Base-by-base conservation (phyloP, 2,113 vertebrate species). In the Bubo bubo region DNA sequence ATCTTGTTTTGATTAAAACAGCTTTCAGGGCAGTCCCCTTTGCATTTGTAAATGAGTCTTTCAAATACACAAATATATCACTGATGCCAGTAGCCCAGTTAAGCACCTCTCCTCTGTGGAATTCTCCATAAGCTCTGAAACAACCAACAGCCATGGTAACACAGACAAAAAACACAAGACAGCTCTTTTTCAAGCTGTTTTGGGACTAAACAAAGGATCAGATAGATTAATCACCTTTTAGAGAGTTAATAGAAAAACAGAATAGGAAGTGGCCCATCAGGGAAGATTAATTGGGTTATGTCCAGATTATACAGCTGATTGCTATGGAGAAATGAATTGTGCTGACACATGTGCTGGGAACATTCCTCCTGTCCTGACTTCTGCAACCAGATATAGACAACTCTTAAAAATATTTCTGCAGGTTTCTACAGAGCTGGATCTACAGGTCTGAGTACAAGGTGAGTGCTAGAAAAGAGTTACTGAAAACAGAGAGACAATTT, bases 221-320 rank as follows among this genome's bases (percentile, higher is more conserved):
- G 18, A 83, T 16, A 77, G 41, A 88, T 91, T 80, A 90, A 93
- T 64, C 88, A 88, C 23, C 30, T 89, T 89, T 91, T 89, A 81
- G 60, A 58, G 47, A 80, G 26, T 72, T 84, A 93, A 94, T 47
- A 35, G 30, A 70, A 86, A 86, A 95, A 58, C n/a, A 84, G 55
- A 88, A 74, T n/a, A 70, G 20, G 30, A 93, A 90, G 27, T 77
- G 16, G 7, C 56, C 16, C 21, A 62, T 84, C 37, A 70, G 58
- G 50, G 22, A 76, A 85, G 43, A 83, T 63, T 73, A 93, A 81
- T 12, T 80, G 28, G 18, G 5, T 73, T 82, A 71, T 28, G n/a
- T 34, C 67, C 79, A 85, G 74, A 85, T 88, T 79, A 75, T 41
- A 70, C 13, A 74, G n/a, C 16, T 86, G 71, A 92, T 80, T 84